Conservation (phyloP, 2,797 vertebrate genomes). For the Gouania willdenowi region DNA sequence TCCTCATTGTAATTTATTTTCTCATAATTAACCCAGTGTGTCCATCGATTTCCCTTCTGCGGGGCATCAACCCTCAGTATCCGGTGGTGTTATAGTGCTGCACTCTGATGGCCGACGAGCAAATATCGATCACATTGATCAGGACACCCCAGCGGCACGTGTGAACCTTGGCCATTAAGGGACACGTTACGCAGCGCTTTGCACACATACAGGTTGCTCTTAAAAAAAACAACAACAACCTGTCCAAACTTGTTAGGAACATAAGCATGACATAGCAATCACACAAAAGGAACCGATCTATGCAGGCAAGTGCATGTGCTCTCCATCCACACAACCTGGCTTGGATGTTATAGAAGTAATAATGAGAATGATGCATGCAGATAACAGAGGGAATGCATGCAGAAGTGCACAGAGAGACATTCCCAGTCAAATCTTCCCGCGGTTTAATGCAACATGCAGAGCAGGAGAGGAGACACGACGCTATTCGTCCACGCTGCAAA, state of each 20-base stretch:
- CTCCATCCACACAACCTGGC: background rate
- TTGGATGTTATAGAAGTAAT: background rate
- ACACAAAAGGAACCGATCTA: too few species aligned
- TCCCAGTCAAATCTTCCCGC: constrained; percentile 76
- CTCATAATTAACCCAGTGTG: constrained; percentile 84
- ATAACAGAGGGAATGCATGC: background rate
- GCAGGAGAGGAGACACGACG: constrained; percentile 52
- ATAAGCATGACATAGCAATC: background rate
- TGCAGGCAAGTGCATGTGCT: too few species aligned
- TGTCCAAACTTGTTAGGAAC: too few species aligned
- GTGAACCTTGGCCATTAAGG: constrained; percentile 40
- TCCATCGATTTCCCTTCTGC: constrained; percentile 80
- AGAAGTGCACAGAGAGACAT: constrained; percentile 34
- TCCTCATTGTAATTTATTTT: constrained; percentile 86
- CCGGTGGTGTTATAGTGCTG: constrained; percentile 59
- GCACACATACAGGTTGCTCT: constrained; percentile 32
- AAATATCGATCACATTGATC: constrained; percentile 71
- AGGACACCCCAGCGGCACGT: constrained; percentile 49
- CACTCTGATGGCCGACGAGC: constrained; percentile 63
- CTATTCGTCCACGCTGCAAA: constrained; percentile 65
- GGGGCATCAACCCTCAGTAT: constrained; percentile 52
- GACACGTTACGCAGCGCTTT: constrained; percentile 11
- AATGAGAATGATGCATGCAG: background rate
- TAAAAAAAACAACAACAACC: background rate
- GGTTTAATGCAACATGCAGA: constrained; percentile 73